Evolutionary conservation across 2,797 vertebrate species (phyloP), one percentile per base, ranked within the genome.

Genomic region (Chanos chanos): DNA sequence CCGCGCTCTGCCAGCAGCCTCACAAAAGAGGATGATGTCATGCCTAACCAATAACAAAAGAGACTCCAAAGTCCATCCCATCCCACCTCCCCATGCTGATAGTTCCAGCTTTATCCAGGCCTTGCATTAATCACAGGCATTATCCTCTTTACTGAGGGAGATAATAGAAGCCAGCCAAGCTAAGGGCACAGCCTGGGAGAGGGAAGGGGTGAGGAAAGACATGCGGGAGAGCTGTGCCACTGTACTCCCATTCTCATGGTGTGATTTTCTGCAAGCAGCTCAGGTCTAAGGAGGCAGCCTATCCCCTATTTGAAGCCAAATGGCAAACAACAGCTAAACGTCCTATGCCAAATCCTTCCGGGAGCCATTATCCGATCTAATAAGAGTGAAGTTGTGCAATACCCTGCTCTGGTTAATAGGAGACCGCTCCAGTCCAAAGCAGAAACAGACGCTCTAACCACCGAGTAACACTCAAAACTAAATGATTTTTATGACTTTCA

Each of bases 11-110:
- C 83, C 85, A 89, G 77, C 85, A 86, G 83, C 74, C 68, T 48
- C 79, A 88, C 84, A 88, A 87, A 89, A 81, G 71, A 77, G 72
- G 81, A 89, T 92, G 90, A 91, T 89, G 89, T 92, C 90, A 90
- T 88, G 81, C 78, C 87, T 80, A 89, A 74, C 88, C 88, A 89
- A 91, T 90, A 83, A 89, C 86, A 89, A 89, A n/a, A 78, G 81
- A 79, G 78, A 74, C 73, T 79, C 74, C 73, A 74, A 78, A 39
- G 72, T 74, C 68, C 37, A 72, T 74, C 81, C 86, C 78, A 78
- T 80, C 77, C 79, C 81, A 75, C 77, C 81, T 79, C 71, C 53
- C 16, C 39, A 83, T 81, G 81, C 78, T 69, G 78, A 79, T 83
- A 77, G 84, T 82, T 86, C 84, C 82, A 85, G 86, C 85, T 85